Percentiles rank a stretch among this genome's conserved stretches.
These are phyloP conservation scores for Pachydiplax longipennis DNA, from an alignment of 2,888 invertebrate genomes.

Conservation along the genomic window DNA sequence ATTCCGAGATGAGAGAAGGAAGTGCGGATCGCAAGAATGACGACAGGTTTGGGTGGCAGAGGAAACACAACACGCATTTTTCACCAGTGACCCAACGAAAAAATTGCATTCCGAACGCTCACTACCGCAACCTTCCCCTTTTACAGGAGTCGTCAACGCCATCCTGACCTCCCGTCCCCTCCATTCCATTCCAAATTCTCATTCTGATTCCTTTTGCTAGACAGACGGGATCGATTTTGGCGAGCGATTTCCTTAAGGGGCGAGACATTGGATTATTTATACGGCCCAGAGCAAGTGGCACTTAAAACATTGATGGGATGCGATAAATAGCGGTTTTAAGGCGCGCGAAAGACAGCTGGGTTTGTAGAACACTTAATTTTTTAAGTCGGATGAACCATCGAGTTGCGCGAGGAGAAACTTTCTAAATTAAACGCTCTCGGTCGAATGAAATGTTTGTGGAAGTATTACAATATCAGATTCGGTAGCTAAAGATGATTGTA, in stretches of 20 bases:
- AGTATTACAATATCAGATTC: too few species aligned
- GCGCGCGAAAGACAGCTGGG: too few species aligned
- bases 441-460: too few species aligned
- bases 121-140: background rate
- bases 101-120: conserved; percentile 33
- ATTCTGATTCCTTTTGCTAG: background rate
- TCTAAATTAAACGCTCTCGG: too few species aligned
- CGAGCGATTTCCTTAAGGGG: background rate
- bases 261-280: too few species aligned
- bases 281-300: too few species aligned
- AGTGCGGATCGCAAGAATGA: background rate
- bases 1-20: background rate
- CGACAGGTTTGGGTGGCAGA: background rate
- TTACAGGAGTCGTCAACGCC: background rate
- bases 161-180: background rate
- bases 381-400: too few species aligned
- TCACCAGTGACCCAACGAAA: conserved; percentile 22
- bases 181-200: background rate
- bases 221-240: background rate
- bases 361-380: too few species aligned
- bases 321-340: too few species aligned
- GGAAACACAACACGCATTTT: conserved; percentile 32
- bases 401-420: too few species aligned
- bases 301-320: too few species aligned
- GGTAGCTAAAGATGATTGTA: too few species aligned